Percentiles rank a stretch among this genome's conserved stretches.
phyloP scores from a whole-genome alignment of 2,797 vertebrate species.

The Chrysocyon brachyurus region DNA sequence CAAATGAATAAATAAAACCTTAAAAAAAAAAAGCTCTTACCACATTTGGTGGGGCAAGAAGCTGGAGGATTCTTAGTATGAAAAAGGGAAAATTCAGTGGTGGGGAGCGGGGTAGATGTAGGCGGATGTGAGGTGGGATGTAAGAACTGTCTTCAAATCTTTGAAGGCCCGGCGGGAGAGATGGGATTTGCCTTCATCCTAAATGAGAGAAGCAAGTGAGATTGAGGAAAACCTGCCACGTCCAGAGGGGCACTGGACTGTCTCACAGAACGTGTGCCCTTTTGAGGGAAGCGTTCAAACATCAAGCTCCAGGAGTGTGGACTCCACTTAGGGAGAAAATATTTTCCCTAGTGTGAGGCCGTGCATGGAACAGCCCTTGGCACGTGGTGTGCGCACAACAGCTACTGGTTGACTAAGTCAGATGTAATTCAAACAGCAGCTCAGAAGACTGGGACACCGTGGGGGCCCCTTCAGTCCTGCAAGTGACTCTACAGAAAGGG shows the following conservation, averaged over 20 bases:
- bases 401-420: background rate
- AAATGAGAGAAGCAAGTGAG: background rate
- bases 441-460: background rate
- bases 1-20: background rate
- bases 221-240: background rate
- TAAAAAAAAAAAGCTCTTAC: background rate
- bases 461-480: background rate
- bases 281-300: background rate
- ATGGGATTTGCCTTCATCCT: background rate
- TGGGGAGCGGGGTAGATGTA: background rate
- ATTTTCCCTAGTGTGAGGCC: background rate
- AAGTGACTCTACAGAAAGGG: background rate
- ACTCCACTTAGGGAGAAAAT: background rate
- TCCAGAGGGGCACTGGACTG: background rate
- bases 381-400: background rate
- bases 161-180: background rate
- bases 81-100: background rate
- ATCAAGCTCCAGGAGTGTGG: background rate
- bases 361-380: background rate
- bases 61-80: background rate
- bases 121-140: background rate
- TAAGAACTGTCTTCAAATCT: background rate
- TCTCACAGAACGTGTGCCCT: background rate
- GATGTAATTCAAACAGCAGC: conserved; percentile 6
- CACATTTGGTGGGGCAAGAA: background rate